Percentiles rank a stretch among this genome's conserved stretches.
Conservation (phyloP, 2,113 vertebrate species). For the Corythaeola cristata region DNA sequence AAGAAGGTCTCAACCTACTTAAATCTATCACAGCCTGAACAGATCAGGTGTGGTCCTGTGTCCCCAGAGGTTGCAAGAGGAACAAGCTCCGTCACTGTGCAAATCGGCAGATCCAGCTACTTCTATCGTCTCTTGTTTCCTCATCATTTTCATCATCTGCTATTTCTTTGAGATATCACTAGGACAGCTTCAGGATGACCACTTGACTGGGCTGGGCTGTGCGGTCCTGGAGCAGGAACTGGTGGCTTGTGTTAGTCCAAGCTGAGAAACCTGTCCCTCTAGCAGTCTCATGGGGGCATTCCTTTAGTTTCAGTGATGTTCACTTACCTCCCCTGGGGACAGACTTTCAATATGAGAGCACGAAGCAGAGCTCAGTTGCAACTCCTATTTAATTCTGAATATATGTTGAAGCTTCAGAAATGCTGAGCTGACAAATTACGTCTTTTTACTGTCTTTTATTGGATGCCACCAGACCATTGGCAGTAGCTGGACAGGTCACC, state of each 20-base stretch:
- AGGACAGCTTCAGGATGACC: background rate
- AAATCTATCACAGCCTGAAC: background rate
- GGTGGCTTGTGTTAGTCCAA: background rate
- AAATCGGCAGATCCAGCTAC: background rate
- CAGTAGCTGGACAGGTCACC: background rate
- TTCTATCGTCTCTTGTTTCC: background rate
- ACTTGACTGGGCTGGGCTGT: background rate
- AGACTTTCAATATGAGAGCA: fast-evolving
- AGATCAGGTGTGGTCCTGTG: background rate
- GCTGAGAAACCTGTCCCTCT: background rate
- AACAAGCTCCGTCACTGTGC: background rate
- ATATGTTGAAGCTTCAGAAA: background rate
- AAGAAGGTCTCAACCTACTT: background rate
- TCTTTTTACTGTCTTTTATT: background rate
- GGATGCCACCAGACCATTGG: background rate
- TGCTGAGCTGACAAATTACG: background rate
- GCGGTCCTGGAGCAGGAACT: background rate
- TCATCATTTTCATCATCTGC: background rate
- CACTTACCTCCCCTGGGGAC: background rate
- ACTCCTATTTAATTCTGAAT: background rate
- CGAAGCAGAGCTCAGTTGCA: background rate
- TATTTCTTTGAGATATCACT: background rate
- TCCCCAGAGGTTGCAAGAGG: background rate
- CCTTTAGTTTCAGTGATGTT: background rate
- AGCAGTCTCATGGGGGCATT: background rate